Base-by-base conservation (phyloP, 2,113 vertebrate genomes). In the Mugil cephalus region DNA sequence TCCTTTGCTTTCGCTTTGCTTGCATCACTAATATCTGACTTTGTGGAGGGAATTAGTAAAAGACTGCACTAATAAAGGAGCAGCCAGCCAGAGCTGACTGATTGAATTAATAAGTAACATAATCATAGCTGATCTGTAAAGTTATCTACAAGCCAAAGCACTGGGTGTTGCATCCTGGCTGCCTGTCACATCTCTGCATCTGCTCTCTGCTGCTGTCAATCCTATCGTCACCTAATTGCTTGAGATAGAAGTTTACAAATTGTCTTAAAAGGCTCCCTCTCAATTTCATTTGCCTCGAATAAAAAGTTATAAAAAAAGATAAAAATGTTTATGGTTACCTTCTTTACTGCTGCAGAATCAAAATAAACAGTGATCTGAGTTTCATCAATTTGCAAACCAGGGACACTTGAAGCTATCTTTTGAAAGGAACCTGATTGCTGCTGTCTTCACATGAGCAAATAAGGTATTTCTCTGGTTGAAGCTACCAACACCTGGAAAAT, bases 51-150 rank as follows among this genome's bases (percentile, higher is more conserved):
- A 89, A 88, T 90, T 61, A 81, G 74, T 76, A 64, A 86, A 78
- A 84, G 72, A 80, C 45, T 30, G 67, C 62, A 34, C 82, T 80
- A 86, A 89, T 91, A 86, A 90, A 89, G 87, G 76, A 84, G 78
- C 78, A 73, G 80, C 68, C 73, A 88, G 55, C 65, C 63, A 60
- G 45, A 84, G 76, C 85, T 74, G 80, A 71, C 79, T 86, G 85
- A 87, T 79, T 85, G 82, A 89, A 91, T 90, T 81, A 89, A 87
- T 82, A 82, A 85, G 78, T 59, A 82, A 66, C 42, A 79, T 87
- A 82, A 90, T 89, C 74, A 79, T 56, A 65, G 71, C 70, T 80
- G 83, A 88, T 88, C 76, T 69, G 74, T 69, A 54, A 82, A 76
- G 79, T 86, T 87, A 85, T 91, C 81, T 82, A 75, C 72, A 65